Conservation (phyloP, 2,888 invertebrate genomes). For the Pterostichus niger region DNA sequence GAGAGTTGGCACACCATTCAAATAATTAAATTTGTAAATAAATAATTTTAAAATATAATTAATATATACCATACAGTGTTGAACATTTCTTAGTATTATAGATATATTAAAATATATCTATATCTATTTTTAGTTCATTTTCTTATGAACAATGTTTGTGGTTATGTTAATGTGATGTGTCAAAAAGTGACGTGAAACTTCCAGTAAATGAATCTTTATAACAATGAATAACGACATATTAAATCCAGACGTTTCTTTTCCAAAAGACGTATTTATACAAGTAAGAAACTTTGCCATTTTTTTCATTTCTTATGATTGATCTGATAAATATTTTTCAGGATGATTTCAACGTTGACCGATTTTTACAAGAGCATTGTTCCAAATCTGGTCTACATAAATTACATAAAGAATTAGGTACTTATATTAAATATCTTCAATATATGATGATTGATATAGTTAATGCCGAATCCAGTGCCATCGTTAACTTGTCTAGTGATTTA, state of each 20-base stretch:
- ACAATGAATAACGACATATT: constrained; percentile 46
- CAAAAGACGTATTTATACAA: constrained; percentile 56
- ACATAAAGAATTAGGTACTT: constrained; percentile 62
- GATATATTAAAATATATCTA: too few species aligned
- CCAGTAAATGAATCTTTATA: background rate
- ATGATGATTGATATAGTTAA: constrained; percentile 65
- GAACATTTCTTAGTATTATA: too few species aligned
- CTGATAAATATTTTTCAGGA: constrained; percentile 43
- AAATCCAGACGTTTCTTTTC: constrained; percentile 59
- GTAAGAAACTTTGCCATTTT: constrained; percentile 8
- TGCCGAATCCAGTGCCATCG: constrained; percentile 61
- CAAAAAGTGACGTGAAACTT: too few species aligned
- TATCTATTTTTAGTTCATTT: too few species aligned
- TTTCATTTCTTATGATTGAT: background rate
- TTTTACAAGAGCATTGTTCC: constrained; percentile 60
- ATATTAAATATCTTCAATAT: constrained; percentile 62
- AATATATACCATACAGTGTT: too few species aligned
- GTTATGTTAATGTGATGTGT: too few species aligned
- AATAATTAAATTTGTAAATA: too few species aligned
- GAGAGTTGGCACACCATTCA: too few species aligned
- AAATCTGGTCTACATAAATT: constrained; percentile 65
- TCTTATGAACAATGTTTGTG: too few species aligned
- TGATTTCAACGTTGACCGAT: constrained; percentile 60
- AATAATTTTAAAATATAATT: too few species aligned
- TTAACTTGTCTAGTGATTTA: constrained; percentile 62